Base-by-base conservation (phyloP, 1,140 invertebrate species). In the Lethrus apterus region DNA sequence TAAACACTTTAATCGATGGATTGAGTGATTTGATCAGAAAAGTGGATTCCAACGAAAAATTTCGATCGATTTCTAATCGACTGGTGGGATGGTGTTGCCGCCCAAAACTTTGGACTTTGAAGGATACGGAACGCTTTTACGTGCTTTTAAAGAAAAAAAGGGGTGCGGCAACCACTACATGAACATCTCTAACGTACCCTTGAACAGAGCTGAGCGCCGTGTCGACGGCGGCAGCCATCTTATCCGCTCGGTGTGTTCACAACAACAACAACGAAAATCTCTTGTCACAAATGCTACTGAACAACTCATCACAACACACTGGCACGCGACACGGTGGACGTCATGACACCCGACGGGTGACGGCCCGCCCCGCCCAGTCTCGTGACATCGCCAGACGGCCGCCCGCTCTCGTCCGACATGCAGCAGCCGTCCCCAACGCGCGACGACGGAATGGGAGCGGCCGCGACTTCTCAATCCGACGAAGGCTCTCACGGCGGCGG, bases 391-490 rank as follows among this genome's bases (percentile, higher is more conserved):
- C 50, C 53, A 57, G 50, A 64, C 60, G 64, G 59, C 61, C 52
- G 57, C 57, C 55, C 48, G 48, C 52, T 52, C 52, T 49, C 48
- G 52, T 51, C 55, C 51, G 54, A 59, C 57, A 57, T 59, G 55
- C 57, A 57, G 55, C 60, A 51, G 57, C 51, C n/a, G 5, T 26
- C 5, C 55, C 52, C 58, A 55, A 60, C 58, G 53, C 55, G 52
- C 53, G 49, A 55, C 48, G 60, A 62, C 61, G 63, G 60, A 54
- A 63, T 59, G 56, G 63, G 62, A 62, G 62, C 58, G 55, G 59
- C 52, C 58, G 53, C 26, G 35, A 11, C 44, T 15, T 19, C 34
- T 21, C n/a, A n/a, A n/a, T 5, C 23, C 23, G 23, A 26, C 23
- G 23, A 26, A 7, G 40, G 29, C 41, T 44, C 19, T 18, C 10